These are phyloP conservation scores for Megaustenia siamemsis DNA, from an alignment of 2,888 invertebrate genomes.

Conservation along the genomic window DNA sequence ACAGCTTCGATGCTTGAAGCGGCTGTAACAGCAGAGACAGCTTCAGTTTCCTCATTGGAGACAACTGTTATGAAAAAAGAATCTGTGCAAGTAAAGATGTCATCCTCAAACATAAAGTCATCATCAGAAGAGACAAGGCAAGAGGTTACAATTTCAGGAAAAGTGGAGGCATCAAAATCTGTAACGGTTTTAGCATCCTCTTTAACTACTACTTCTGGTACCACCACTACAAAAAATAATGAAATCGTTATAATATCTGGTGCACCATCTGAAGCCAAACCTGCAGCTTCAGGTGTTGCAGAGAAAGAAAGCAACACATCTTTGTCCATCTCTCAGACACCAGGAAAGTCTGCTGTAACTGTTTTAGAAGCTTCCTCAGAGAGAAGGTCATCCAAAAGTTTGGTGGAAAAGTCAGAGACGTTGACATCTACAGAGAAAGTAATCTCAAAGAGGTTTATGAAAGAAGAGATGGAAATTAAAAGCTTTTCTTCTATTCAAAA, in stretches of 20 bases:
- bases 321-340: not conserved
- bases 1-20: not conserved
- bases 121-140: not conserved
- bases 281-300: not conserved
- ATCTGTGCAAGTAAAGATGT: not conserved
- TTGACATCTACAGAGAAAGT: not conserved
- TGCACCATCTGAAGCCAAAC: not conserved
- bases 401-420: not conserved
- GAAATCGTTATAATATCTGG: not conserved
- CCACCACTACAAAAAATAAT: not conserved
- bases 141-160: not conserved
- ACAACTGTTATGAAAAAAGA: not conserved
- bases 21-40: not conserved
- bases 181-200: not conserved
- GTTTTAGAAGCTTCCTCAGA: not conserved
- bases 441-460: not conserved
- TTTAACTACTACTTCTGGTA: not conserved
- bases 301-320: not conserved
- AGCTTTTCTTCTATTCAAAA: not conserved
- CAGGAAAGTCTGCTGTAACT: not conserved
- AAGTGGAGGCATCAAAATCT: not conserved
- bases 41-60: not conserved
- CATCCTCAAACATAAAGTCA: not conserved
- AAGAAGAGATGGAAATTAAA: not conserved
- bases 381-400: not conserved